Percentiles rank a stretch among this genome's conserved stretches.
Conservation (phyloP, 2,113 vertebrate species). For the Pseudopipra pipra region DNA sequence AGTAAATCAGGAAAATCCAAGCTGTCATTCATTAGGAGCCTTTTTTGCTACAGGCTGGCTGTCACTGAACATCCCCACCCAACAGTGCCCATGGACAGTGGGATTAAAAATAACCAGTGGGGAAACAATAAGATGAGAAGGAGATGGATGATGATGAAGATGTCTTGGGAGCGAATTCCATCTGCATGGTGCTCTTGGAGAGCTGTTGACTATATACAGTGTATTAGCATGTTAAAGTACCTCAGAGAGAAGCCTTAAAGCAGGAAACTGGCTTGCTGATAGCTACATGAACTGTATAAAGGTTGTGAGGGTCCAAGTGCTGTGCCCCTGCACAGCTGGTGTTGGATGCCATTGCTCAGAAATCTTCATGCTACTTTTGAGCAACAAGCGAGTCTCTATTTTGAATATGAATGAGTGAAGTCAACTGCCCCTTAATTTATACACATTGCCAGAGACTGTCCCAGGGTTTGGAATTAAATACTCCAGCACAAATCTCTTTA, state of each 20-base stretch:
- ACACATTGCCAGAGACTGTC: constrained; percentile 64
- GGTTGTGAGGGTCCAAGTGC: neutral
- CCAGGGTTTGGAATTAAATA: constrained; percentile 74
- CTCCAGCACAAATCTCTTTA: constrained; percentile 67
- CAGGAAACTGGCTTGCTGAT: neutral
- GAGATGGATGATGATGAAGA: neutral
- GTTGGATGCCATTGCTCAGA: constrained; percentile 34
- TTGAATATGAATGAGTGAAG: constrained; percentile 77
- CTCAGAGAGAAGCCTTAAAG: neutral
- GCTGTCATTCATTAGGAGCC: neutral
- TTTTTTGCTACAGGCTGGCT: constrained; percentile 2
- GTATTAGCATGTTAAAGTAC: neutral
- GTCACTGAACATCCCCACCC: neutral
- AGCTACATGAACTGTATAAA: neutral
- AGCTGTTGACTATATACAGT: neutral
- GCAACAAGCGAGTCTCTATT: constrained; percentile 37
- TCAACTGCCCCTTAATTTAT: constrained; percentile 76
- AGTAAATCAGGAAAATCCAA: neutral
- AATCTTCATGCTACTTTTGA: constrained; percentile 46
- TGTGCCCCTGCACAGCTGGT: constrained; percentile 5
- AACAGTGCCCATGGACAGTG: neutral
- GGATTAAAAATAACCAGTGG: neutral
- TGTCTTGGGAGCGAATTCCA: neutral
- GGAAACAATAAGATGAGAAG: neutral
- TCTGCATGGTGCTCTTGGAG: neutral